These are phyloP conservation scores for Labrus mixtus DNA, from an alignment of 2,113 vertebrate species.

Conservation along the genomic window DNA sequence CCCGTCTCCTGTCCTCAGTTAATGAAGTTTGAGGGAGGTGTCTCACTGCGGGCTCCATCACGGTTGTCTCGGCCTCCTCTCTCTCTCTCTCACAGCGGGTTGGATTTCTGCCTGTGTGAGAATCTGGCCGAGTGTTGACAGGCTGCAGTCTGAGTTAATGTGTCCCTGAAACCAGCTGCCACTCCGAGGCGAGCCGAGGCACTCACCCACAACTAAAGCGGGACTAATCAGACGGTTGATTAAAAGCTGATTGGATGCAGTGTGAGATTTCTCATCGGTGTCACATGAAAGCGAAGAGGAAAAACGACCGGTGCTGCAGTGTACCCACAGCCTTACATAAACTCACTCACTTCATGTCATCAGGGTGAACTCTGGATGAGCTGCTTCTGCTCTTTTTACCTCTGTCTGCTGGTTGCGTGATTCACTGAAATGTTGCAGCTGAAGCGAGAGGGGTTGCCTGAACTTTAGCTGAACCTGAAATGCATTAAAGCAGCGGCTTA, in stretches of 20 bases:
- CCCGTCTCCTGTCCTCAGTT: background rate
- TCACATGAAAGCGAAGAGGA: constrained; percentile 4
- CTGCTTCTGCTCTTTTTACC: background rate
- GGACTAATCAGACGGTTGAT: constrained; percentile 74
- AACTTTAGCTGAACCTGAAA: constrained; percentile 60
- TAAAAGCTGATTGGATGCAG: constrained; percentile 64
- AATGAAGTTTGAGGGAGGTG: constrained; percentile 11
- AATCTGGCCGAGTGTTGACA: constrained; percentile 74
- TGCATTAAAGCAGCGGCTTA: constrained; percentile 52
- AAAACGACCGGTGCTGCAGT: background rate
- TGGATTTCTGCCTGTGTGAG: constrained; percentile 67
- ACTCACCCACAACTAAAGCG: constrained; percentile 73
- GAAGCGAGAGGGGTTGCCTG: constrained; percentile 28
- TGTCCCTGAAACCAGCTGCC: constrained; percentile 79
- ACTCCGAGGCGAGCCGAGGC: constrained; percentile 71
- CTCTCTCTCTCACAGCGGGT: constrained; percentile 34
- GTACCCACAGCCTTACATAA: constrained; percentile 1
- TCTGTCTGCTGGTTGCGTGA: constrained; percentile 4
- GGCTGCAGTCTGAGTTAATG: constrained; percentile 73
- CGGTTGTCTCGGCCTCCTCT: constrained; percentile 26
- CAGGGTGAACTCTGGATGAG: constrained; percentile 5
- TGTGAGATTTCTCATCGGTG: constrained; percentile 19
- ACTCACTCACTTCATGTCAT: constrained; percentile 16
- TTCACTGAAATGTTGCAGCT: constrained; percentile 4
- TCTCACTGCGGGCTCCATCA: constrained; percentile 25